Base-by-base conservation (phyloP, 2,888 invertebrate genomes). In the Eupithecia exiguata region DNA sequence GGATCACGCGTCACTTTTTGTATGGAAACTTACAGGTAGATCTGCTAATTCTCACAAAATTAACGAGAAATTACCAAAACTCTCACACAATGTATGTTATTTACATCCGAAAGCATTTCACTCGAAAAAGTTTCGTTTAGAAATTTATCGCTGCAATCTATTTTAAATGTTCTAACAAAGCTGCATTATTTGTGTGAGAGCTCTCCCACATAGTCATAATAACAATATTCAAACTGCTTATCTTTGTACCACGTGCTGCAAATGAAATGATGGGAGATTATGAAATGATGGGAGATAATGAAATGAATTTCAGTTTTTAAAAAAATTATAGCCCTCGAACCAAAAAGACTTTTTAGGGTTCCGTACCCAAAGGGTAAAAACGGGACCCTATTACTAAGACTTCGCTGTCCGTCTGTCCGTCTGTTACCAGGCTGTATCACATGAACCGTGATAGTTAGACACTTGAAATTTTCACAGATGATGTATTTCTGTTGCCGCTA, bases 111-210 rank as follows among this genome's bases (percentile, higher is more conserved):
- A 79, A 80, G 80, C 76, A 82, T 83, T 84, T 83, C 82, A 79
- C 81, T 84, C 76, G 76, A 78, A 83, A 82, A 81, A 83, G 81
- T 83, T 84, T 84, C 81, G 71, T 82, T 84, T 78, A 79, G 71
- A 80, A 77, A 71, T 74, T 81, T 81, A 84, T 84, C 84, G 72
- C 18, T 53, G 72, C 69, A 72, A 81, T 83, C 80, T 83, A 76
- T 84, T 83, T 82, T 77, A 77, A 81, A 82, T 78, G 84, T 83
- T 83, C 74, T 79, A 85, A 87, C 88, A 87, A 87, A 87, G 84
- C 79, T 75, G 80, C 79, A 86, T 87, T 87, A 84, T 86, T 77
- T 77, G 72, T 81, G 82, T 84, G 84, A 79, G 84, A 85, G 69
- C 35, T 69, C 80, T 87, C 86, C 80, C 87, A 86, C 83, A 81